These are phyloP conservation scores for Apis laboriosa DNA, from an alignment of 1,140 invertebrate genomes.

Conservation along the genomic window DNA sequence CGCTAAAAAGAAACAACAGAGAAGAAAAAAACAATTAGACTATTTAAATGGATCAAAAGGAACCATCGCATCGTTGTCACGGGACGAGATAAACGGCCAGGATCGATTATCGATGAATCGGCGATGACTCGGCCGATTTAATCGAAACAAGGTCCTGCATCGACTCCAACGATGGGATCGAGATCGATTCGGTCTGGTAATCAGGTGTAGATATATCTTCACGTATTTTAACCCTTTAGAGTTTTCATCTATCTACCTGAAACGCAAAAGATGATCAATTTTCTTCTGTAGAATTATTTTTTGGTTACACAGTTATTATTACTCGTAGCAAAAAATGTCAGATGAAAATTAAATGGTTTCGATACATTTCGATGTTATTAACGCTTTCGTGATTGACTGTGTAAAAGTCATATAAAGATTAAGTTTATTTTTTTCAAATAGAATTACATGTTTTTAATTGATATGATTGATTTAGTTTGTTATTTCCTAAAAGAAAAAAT, in stretches of 20 bases:
- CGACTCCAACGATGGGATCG: neutral
- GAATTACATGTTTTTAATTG: too few relatives aligned
- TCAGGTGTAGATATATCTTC: neutral
- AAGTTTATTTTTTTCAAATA: too few relatives aligned
- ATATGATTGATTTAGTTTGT: too few relatives aligned
- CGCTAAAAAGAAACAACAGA: neutral
- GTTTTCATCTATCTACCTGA: neutral
- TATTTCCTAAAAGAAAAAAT: too few relatives aligned
- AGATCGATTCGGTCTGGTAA: conserved; percentile 28
- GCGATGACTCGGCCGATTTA: conserved; percentile 46
- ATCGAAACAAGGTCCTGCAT: neutral
- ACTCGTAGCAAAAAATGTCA: too few relatives aligned
- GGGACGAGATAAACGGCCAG: conserved; percentile 16
- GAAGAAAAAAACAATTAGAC: neutral
- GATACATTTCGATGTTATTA: too few relatives aligned
- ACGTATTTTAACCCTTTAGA: conserved; percentile 45
- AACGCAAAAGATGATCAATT: neutral
- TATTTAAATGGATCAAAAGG: neutral
- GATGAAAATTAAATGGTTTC: too few relatives aligned
- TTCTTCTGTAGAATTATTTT: too few relatives aligned
- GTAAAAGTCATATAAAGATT: too few relatives aligned
- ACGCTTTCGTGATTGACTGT: too few relatives aligned
- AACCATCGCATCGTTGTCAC: conserved; percentile 2
- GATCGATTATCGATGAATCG: conserved; percentile 58
- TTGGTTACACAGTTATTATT: too few relatives aligned